Evolutionary conservation across 1,140 invertebrate species (phyloP), one percentile per base, ranked within the genome.

Genomic region (Carposina sasakii): DNA sequence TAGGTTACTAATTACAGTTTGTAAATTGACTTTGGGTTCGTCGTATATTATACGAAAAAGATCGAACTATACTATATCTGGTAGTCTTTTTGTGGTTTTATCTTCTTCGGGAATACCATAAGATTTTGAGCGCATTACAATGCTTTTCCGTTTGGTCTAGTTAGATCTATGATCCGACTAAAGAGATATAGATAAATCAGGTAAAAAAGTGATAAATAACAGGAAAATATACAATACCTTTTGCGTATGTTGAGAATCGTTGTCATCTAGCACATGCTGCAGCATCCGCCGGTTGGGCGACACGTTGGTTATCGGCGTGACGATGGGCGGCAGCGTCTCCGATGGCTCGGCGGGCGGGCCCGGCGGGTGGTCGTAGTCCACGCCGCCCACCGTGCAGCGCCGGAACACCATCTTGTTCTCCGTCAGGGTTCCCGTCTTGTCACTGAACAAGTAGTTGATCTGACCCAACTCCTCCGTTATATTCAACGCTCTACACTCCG

Each of bases 331-430:
- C 5, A 87, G 74, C n/a, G 84, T 82, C 0, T 64, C n/a, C 19
- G 79, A 83, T 0, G 82, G 76, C 39, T 86, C 85, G 1, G 87
- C 85, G 5, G 86, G 69, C 47, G 90, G 89, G 1, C 91, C 89
- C 3, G 91, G 88, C 17, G 90, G 88, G 73, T 96, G 94, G 60
- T 93, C 91, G 61, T 97, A 98, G 79, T 98, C 96, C 4, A 93
- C 89, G 0, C 95, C 96, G 19, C 90, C 92, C 10, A 99, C 93
- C 0, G 93, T 91, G 76, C 97, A 98, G 37, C 93, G 87, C 33
- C 94, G 88, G 77, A 99, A 99, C 49, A 98, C 89, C 97, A 99
- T 99, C 79, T 96, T 94, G 76, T 99, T 99, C 79, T 99, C 97
- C 6, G 98, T 99, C 13, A 99, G 84, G 2, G 97, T 99, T 4